Conservation (phyloP, 2,888 invertebrate genomes). For the Acanthosepion pharaonis region DNA sequence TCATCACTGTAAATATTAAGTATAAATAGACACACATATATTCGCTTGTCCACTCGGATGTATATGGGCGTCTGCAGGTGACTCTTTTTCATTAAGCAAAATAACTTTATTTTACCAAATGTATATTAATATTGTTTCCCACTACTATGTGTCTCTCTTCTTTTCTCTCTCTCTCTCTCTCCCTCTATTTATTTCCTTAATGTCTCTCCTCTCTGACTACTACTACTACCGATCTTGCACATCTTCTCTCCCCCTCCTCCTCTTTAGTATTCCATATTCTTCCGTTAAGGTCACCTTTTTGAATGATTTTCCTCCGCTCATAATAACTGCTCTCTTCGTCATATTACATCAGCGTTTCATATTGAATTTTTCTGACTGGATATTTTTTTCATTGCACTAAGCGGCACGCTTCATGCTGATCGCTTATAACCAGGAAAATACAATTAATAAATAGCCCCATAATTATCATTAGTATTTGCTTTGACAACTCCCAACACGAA, state of each 20-base stretch:
- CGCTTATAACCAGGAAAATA: neutral
- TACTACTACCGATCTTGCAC: neutral
- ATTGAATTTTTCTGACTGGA: neutral
- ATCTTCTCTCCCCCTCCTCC: neutral
- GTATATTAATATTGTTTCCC: too few species aligned
- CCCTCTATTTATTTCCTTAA: too few species aligned
- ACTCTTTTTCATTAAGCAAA: too few species aligned
- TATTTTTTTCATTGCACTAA: neutral
- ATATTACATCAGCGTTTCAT: neutral
- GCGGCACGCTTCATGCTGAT: neutral
- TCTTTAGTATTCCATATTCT: neutral
- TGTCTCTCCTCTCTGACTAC: neutral
- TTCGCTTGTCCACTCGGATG: too few species aligned
- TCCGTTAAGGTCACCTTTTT: conserved; percentile 23
- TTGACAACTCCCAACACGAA: neutral
- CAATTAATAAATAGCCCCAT: neutral
- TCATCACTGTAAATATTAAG: too few species aligned
- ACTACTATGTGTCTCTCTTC: too few species aligned
- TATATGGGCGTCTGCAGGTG: too few species aligned
- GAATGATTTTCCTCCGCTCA: neutral
- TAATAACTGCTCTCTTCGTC: neutral
- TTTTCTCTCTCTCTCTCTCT: too few species aligned
- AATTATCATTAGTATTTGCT: neutral
- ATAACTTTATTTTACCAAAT: too few species aligned
- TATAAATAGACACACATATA: too few species aligned